phyloP scores from a whole-genome alignment of 92 coral and sea anemone species.

The Isaurus tuberculatus region DNA sequence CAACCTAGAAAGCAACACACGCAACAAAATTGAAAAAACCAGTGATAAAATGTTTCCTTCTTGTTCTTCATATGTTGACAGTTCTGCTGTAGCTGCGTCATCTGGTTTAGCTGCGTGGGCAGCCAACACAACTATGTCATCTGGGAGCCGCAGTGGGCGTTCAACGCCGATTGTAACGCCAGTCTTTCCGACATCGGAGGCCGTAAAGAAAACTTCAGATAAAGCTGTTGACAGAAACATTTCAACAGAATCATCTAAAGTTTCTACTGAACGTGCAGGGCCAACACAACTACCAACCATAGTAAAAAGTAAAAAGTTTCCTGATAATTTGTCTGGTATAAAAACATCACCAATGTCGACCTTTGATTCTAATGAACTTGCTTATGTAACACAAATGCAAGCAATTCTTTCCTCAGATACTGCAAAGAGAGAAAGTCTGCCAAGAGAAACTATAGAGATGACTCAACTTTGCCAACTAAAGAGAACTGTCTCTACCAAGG shows the following conservation, averaged over 20 bases:
- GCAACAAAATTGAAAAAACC: background rate
- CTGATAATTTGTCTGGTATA: background rate
- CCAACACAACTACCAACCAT: background rate
- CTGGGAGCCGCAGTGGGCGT: background rate
- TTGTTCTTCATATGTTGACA: constrained; percentile 9
- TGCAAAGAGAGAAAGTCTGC: background rate
- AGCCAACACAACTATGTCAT: background rate
- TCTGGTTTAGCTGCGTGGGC: background rate
- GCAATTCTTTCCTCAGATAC: background rate
- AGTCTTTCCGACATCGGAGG: background rate
- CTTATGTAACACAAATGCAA: background rate
- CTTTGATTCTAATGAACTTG: background rate
- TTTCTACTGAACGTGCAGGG: background rate
- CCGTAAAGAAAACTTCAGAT: background rate
- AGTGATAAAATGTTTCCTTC: background rate
- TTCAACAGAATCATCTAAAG: background rate
- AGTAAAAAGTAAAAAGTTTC: no score
- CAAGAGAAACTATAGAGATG: constrained; percentile 24
- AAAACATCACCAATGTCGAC: background rate
- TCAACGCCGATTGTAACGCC: background rate
- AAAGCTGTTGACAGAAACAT: background rate
- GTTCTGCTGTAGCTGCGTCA: background rate
- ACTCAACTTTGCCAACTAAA: background rate
- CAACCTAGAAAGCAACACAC: background rate
- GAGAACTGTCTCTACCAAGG: background rate